phyloP scores from a whole-genome alignment of 2,888 invertebrate genomes.

The Nesidiocoris tenuis region DNA sequence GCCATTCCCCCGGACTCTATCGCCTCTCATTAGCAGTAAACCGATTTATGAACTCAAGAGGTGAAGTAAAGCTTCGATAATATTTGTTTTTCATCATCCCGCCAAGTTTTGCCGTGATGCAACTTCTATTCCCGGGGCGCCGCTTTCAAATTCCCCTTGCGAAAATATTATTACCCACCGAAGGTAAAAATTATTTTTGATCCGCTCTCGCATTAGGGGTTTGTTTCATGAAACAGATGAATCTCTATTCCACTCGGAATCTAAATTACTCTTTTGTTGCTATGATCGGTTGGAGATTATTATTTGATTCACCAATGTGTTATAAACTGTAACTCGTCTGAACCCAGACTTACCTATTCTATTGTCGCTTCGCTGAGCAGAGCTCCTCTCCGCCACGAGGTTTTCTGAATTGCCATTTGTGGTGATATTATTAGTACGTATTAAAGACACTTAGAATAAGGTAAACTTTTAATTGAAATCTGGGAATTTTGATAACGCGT shows the following conservation, averaged over 20 bases:
- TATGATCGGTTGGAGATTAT: background rate
- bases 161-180: slow-evolving; percentile 4
- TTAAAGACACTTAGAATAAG: too few relatives aligned
- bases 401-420: too few relatives aligned
- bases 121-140: slow-evolving; percentile 2
- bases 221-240: background rate
- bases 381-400: too few relatives aligned
- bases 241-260: background rate
- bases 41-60: slow-evolving; percentile 41
- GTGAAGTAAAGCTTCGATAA: slow-evolving; percentile 38
- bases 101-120: background rate
- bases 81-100: slow-evolving; percentile 40
- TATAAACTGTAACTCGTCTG: too few relatives aligned
- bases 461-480: too few relatives aligned
- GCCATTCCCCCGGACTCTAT: background rate
- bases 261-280: background rate
- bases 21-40: slow-evolving; percentile 37
- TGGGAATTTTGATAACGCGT: too few relatives aligned
- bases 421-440: too few relatives aligned
- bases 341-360: too few relatives aligned
- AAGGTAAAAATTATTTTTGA: slow-evolving; percentile 20
- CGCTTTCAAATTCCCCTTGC: background rate
- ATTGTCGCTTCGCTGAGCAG: too few relatives aligned
- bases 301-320: too few relatives aligned
- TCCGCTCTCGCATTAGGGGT: background rate